phyloP scores from a whole-genome alignment of 1,140 invertebrate species.

The Pseudomyrmex gracilis region DNA sequence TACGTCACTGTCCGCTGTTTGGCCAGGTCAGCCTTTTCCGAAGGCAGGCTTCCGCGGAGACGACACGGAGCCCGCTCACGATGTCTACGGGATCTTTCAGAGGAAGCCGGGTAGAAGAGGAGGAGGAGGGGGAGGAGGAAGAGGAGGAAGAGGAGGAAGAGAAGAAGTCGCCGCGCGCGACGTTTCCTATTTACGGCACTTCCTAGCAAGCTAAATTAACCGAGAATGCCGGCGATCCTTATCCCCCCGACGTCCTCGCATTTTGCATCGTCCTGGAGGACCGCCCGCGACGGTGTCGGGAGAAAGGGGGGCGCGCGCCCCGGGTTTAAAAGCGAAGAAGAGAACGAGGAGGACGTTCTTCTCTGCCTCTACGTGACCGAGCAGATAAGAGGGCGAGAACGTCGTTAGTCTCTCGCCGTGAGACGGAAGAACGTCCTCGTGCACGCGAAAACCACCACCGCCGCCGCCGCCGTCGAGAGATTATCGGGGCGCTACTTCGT shows the following conservation, averaged over 20 bases:
- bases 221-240: slow-evolving; percentile 81
- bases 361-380: slow-evolving; percentile 80
- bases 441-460: slow-evolving; percentile 81
- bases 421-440: slow-evolving; percentile 82
- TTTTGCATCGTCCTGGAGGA: slow-evolving; percentile 75
- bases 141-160: slow-evolving; percentile 7
- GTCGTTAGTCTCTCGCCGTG: slow-evolving; percentile 83
- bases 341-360: slow-evolving; percentile 60
- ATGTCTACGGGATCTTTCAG: slow-evolving; percentile 20
- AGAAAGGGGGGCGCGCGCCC: not conserved
- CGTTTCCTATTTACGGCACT: slow-evolving; percentile 82
- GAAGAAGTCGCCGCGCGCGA: slow-evolving; percentile 66
- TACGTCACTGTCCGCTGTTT: slow-evolving; percentile 60
- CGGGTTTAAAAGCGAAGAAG: slow-evolving; percentile 2
- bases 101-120: not conserved
- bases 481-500: slow-evolving; percentile 76
- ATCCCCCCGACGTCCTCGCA: slow-evolving; percentile 78
- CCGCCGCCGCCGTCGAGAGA: slow-evolving; percentile 66
- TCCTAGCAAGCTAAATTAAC: slow-evolving; percentile 83
- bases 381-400: slow-evolving; percentile 83
- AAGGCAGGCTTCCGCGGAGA: slow-evolving; percentile 43
- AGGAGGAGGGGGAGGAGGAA: slow-evolving; percentile 19
- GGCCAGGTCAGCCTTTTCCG: slow-evolving; percentile 40
- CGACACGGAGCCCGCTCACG: slow-evolving; percentile 5
- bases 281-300: slow-evolving; percentile 17